These are phyloP conservation scores for Tragelaphus strepsiceros DNA, from an alignment of 2,113 vertebrate species.

Conservation along the genomic window DNA sequence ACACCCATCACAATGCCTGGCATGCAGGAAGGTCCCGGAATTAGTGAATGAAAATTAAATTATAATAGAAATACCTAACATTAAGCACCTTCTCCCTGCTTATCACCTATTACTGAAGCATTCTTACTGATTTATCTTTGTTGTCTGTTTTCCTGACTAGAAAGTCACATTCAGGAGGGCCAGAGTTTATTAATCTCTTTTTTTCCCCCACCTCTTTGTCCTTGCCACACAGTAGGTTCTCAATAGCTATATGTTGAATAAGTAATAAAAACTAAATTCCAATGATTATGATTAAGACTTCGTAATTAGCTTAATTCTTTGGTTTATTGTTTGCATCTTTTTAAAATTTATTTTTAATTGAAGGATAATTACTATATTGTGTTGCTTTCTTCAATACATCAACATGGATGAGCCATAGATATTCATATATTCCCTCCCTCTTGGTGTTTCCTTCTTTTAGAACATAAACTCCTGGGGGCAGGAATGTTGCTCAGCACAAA, in stretches of 20 bases:
- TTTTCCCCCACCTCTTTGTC: not conserved
- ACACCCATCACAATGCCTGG: not conserved
- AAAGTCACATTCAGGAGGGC: not conserved
- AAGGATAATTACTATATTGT: not conserved
- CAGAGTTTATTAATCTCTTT: not conserved
- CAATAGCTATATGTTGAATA: not conserved
- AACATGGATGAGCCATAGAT: not conserved
- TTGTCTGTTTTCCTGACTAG: not conserved
- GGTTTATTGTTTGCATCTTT: slow-evolving; percentile 7
- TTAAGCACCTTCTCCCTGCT: not conserved
- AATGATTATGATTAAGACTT: not conserved
- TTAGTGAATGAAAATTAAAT: slow-evolving; percentile 27
- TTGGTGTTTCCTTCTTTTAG: slow-evolving; percentile 26
- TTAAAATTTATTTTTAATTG: not conserved
- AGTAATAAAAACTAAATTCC: slow-evolving; percentile 12
- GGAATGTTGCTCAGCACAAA: not conserved
- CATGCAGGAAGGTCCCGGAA: not conserved
- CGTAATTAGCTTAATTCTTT: slow-evolving; percentile 1
- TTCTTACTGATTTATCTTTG: not conserved
- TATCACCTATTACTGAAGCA: not conserved
- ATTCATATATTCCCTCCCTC: not conserved
- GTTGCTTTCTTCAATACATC: not conserved
- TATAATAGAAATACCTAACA: not conserved
- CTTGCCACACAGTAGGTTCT: not conserved
- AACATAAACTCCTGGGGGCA: not conserved